Evolutionary conservation across 1,140 invertebrate species (phyloP).

Genomic region (Fopius arisanus): DNA sequence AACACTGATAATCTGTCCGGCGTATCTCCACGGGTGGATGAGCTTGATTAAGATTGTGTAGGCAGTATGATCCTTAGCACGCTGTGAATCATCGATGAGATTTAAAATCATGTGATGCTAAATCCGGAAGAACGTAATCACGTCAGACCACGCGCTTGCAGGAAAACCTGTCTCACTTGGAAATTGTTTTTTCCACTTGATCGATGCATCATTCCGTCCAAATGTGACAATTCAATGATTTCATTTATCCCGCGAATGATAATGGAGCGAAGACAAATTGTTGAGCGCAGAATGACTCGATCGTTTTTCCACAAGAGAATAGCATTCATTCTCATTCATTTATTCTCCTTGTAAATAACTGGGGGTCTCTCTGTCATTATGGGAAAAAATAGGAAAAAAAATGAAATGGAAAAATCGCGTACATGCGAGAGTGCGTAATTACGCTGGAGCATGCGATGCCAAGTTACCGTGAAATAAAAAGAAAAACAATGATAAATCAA

Average conservation of each 20-base stretch:
- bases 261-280: neutral
- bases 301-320: neutral
- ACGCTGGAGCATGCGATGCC: neutral
- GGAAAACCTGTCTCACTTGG: neutral
- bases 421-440: conserved; percentile 17
- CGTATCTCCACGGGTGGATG: neutral
- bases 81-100: conserved; percentile 24
- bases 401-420: neutral
- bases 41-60: conserved; percentile 3
- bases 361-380: neutral
- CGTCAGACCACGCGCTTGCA: conserved; percentile 8
- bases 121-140: conserved; percentile 29
- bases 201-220: neutral
- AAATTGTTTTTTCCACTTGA: conserved; percentile 8
- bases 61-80: neutral
- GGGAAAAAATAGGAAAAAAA: neutral
- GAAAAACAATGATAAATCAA: conserved; percentile 20
- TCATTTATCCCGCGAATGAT: neutral
- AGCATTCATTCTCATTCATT: neutral
- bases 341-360: neutral
- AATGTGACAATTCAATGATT: neutral
- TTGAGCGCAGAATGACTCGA: neutral
- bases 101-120: conserved; percentile 24
- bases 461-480: neutral
- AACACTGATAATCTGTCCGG: conserved; percentile 1